Base-by-base conservation (phyloP, 1,140 invertebrate species). In the Conus ventricosus region DNA sequence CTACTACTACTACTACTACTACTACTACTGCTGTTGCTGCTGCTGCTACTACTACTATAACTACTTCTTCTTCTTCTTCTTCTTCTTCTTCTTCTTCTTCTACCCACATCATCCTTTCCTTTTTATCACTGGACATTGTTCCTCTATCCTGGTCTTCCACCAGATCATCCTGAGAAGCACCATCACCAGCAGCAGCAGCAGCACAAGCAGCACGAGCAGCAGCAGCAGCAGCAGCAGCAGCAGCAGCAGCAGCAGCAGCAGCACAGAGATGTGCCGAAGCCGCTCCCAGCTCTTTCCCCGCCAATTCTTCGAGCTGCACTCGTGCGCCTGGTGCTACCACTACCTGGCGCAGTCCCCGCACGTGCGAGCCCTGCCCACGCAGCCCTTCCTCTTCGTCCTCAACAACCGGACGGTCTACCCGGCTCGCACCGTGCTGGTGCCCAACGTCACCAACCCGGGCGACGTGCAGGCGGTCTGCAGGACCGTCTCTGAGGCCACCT, bases 281-380 rank as follows among this genome's bases (percentile, higher is more conserved):
- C 97, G 98, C 93, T 98, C 98, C 92, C 98, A 96, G 57, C 97
- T 98, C 88, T 98, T 95, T 20, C 85, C 76, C 10, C 88, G 90
- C n/a, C 88, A 91, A 13, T 93, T 92, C 88, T 95, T 93, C 87
- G 67, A 91, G 13, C 84, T 92, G 63, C 91, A 94, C 84, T 91
- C 94, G 13, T 95, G 94, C 88, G 91, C 94, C 8, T 91, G 91
- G 83, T 95, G 94, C 89, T 94, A 94, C 85, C 84, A 78, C 23
- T 94, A 92, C 88, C 90, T 94, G 53, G 91, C 91, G 53, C 89
- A 88, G 15, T 84, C 87, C 1, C 51, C 13, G 7, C 75, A 85
- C 57, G 54, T 91, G 11, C 67, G 39, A 55, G 83, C 89, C 3
- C 81, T 86, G 53, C 55, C 60, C 8, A 85, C 67, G 4, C 55